Base-by-base conservation (phyloP, 2,113 vertebrate genomes). In the Petaurus breviceps region DNA sequence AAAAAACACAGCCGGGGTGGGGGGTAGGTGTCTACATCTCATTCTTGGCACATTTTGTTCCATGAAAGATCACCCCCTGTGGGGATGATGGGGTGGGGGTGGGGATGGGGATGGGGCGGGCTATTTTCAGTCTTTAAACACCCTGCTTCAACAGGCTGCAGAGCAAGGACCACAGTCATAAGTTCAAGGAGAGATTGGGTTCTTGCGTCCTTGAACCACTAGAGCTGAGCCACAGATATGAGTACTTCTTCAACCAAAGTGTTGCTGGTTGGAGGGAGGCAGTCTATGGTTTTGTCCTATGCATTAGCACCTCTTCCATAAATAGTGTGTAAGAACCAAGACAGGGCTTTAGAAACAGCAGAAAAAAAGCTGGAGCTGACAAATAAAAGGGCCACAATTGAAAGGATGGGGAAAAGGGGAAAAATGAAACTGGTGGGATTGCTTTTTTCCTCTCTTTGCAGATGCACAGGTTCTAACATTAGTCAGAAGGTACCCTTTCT, bases 71-170 rank as follows among this genome's bases (percentile, higher is more conserved):
- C 47, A 5, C 28, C 26, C 25, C 28, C 5, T 55, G 55, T 91
- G 94, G 93, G 68, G 68, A 77, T 43, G 37, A 8, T 43, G n/a
- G 37, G 16, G 16, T 43, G n/a, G 37, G 37, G 68, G 14, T 12
- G 0, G 10, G 55, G 6, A 1, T 10, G 57, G 37, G 37, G 14
- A 3, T 26, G 3, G n/a, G 47, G 47, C 4, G 47, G 54, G 26
- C 8, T 92, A 96, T 95, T 95, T 92, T 96, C 97, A 98, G 97
- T 96, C 96, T 98, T 97, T 97, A 97, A 95, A 97, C 68, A 96
- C 94, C 47, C 97, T 43, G 93, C 93, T 98, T 97, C 77, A 77
- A 93, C 92, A 90, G 84, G 90, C 68, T 96, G 54, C 95, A 96
- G 93, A 96, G 89, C 93, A 92, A 93, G 92, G 93, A 94, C 53